A percentile compares a stretch with the other conserved stretches of the same genome.
phyloP scores from a whole-genome alignment of 2,113 vertebrate genomes.

The human region DNA sequence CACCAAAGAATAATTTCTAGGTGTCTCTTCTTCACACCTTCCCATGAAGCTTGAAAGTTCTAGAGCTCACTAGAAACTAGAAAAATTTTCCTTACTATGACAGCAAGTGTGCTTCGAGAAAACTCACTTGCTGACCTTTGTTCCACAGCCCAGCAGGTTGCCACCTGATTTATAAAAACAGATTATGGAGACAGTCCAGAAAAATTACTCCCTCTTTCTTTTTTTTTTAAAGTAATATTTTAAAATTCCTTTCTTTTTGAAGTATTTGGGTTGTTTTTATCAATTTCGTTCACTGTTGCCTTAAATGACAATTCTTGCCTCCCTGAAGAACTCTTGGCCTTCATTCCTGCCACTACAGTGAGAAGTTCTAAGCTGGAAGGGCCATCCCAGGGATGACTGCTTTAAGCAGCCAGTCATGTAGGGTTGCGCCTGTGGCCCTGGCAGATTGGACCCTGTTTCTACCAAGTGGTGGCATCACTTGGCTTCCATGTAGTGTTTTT shows the following conservation, averaged over 20 bases:
- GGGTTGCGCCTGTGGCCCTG: not conserved
- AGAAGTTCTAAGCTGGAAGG: not conserved
- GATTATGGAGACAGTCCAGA: not conserved
- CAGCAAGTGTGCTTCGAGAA: not conserved
- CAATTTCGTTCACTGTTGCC: not conserved
- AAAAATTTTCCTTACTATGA: not conserved
- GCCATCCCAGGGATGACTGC: too few relatives aligned
- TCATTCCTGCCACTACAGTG: not conserved
- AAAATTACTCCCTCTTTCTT: not conserved
- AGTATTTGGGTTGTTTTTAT: not conserved
- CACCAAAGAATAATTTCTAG: not conserved
- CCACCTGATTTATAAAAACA: not conserved
- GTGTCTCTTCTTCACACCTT: not conserved
- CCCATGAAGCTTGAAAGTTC: not conserved
- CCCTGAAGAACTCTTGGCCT: not conserved
- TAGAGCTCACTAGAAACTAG: not conserved
- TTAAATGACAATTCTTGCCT: not conserved
- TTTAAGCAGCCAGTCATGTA: fast-evolving
- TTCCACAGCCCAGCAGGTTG: not conserved
- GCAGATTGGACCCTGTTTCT: not conserved
- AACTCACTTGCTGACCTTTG: not conserved
- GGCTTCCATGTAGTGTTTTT: too few relatives aligned
- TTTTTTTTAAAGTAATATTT: not conserved
- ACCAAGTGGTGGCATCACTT: fast-evolving
- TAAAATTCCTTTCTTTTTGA: not conserved